Conservation (phyloP, 2,113 vertebrate species). For the Callaeas wilsoni region DNA sequence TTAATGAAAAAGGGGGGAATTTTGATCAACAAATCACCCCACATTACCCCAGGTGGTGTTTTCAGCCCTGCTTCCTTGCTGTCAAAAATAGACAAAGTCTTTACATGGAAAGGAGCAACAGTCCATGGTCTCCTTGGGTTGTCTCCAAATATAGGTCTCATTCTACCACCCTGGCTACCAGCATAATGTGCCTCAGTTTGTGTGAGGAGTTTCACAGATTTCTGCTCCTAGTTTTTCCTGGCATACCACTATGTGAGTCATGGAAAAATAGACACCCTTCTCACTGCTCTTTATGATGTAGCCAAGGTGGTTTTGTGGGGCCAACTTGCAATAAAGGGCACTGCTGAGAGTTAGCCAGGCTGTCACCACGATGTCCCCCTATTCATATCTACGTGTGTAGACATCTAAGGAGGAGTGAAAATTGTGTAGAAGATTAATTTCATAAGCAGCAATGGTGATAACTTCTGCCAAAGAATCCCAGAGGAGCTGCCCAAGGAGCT, state of each 20-base stretch:
- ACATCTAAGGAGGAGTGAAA: neutral
- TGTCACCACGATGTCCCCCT: neutral
- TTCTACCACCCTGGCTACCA: neutral
- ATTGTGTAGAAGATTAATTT: neutral
- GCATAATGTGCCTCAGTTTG: neutral
- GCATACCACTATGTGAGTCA: rapidly evolving
- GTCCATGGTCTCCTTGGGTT: neutral
- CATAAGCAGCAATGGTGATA: neutral
- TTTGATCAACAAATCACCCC: neutral
- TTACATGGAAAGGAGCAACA: neutral
- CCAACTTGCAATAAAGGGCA: neutral
- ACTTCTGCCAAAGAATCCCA: neutral
- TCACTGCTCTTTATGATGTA: neutral
- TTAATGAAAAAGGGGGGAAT: neutral
- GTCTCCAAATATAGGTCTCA: neutral
- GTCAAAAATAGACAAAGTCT: neutral
- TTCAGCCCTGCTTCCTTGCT: neutral
- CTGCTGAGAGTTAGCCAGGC: neutral
- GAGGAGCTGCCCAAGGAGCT: neutral
- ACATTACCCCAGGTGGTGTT: neutral
- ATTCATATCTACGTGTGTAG: neutral
- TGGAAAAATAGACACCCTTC: neutral
- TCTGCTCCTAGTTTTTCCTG: neutral
- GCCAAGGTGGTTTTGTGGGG: neutral
- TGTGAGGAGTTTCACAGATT: neutral